Conservation (phyloP, 2,888 invertebrate species). For the Zygaena filipendulae region DNA sequence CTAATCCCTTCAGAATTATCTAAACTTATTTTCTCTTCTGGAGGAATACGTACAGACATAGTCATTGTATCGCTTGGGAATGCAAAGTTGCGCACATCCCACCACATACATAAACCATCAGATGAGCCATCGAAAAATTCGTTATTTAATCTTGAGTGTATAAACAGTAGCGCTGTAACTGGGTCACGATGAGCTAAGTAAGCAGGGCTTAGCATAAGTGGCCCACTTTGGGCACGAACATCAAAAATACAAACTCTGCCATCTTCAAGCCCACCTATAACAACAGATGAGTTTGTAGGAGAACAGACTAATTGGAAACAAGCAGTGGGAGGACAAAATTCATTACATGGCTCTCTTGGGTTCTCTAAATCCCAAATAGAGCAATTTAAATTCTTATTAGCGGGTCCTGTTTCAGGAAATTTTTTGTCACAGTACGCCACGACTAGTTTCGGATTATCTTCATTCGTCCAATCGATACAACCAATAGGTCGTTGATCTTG, state of each 20-base stretch:
- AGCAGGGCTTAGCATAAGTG: conserved; percentile 72
- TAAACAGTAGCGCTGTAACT: conserved; percentile 63
- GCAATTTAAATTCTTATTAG: conserved; percentile 54
- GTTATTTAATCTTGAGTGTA: conserved; percentile 63
- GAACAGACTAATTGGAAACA: conserved; percentile 35
- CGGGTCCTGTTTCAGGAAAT: conserved; percentile 20
- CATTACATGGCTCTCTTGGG: conserved; percentile 20
- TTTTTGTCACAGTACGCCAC: conserved; percentile 65
- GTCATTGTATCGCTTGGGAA: conserved; percentile 67
- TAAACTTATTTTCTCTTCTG: conserved; percentile 51
- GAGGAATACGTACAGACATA: conserved; percentile 61
- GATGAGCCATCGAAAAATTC: conserved; percentile 71
- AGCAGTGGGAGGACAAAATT: conserved; percentile 26
- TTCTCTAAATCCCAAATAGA: conserved; percentile 73
- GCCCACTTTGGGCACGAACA: conserved; percentile 75
- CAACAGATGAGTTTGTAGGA: conserved; percentile 23
- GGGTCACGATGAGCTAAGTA: conserved; percentile 51
- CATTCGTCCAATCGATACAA: conserved; percentile 75
- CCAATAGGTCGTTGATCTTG: conserved; percentile 47
- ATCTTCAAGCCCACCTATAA: conserved; percentile 34
- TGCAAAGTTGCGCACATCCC: conserved; percentile 73
- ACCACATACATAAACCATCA: conserved; percentile 73
- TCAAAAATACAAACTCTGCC: conserved; percentile 72
- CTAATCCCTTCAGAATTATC: conserved; percentile 68
- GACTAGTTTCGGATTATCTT: conserved; percentile 69